Conservation (phyloP, 1,140 invertebrate species). For the Cotesia glomerata region DNA sequence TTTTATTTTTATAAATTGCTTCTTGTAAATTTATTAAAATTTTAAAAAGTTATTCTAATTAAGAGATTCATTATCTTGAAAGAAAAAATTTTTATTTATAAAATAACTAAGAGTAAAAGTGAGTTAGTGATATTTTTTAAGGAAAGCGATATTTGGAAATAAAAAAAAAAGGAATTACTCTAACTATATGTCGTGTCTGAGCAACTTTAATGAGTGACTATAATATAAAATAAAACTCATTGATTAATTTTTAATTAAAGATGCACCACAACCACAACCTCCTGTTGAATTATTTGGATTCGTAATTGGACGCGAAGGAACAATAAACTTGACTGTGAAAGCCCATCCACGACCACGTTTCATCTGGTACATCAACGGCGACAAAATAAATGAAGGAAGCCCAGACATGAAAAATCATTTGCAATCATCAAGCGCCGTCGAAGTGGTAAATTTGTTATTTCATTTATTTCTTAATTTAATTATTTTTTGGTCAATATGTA, state of each 20-base stretch:
- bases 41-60: too few species aligned
- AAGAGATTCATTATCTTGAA: too few species aligned
- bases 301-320: slow-evolving; percentile 71
- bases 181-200: too few species aligned
- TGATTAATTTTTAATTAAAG: slow-evolving; percentile 53
- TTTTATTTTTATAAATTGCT: too few species aligned
- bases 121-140: too few species aligned
- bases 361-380: slow-evolving; percentile 70
- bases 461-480: neutral
- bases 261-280: slow-evolving; percentile 66
- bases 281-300: slow-evolving; percentile 73
- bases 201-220: too few species aligned
- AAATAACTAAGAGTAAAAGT: too few species aligned
- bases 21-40: too few species aligned
- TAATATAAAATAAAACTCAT: neutral
- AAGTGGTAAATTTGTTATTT: slow-evolving; percentile 59
- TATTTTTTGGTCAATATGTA: neutral
- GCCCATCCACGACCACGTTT: slow-evolving; percentile 72
- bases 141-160: too few species aligned
- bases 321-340: slow-evolving; percentile 72
- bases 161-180: too few species aligned
- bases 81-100: too few species aligned
- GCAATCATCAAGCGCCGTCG: slow-evolving; percentile 60
- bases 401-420: slow-evolving; percentile 61
- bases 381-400: slow-evolving; percentile 64